phyloP scores from a whole-genome alignment of 2,888 invertebrate genomes.

The Trichopoda pennipes region DNA sequence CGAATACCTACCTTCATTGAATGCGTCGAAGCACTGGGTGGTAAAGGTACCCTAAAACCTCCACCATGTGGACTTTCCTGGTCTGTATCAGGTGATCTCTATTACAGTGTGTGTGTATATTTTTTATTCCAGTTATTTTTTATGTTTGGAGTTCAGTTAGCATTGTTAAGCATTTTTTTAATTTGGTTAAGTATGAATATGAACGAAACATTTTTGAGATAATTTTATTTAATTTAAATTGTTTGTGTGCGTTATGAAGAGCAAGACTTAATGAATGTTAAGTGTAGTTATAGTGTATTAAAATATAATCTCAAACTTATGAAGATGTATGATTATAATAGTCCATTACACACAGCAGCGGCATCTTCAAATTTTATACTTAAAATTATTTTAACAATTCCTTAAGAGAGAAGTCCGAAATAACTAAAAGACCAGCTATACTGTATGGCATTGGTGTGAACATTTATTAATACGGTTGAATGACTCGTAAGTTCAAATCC shows the following conservation, averaged over 20 bases:
- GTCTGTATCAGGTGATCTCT: slow-evolving; percentile 82
- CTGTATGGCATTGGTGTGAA: no score
- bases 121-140: slow-evolving; percentile 37
- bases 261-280: neutral
- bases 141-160: slow-evolving; percentile 23
- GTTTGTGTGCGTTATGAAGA: neutral
- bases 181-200: slow-evolving; percentile 36
- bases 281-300: slow-evolving; percentile 11
- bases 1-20: slow-evolving; percentile 85
- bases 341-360: no score
- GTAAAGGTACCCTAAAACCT: slow-evolving; percentile 83
- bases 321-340: no score
- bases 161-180: slow-evolving; percentile 33
- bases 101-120: slow-evolving; percentile 70
- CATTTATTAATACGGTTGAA: no score
- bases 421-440: no score
- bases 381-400: no score
- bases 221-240: slow-evolving; percentile 23
- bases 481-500: no score
- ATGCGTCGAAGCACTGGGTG: slow-evolving; percentile 87
- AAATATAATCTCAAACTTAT: no score
- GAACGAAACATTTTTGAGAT: slow-evolving; percentile 31
- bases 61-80: slow-evolving; percentile 81
- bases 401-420: no score
- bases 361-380: no score